Base-by-base conservation (phyloP, 2,888 invertebrate genomes). In the Kuschelorhynchus macadamiae region DNA sequence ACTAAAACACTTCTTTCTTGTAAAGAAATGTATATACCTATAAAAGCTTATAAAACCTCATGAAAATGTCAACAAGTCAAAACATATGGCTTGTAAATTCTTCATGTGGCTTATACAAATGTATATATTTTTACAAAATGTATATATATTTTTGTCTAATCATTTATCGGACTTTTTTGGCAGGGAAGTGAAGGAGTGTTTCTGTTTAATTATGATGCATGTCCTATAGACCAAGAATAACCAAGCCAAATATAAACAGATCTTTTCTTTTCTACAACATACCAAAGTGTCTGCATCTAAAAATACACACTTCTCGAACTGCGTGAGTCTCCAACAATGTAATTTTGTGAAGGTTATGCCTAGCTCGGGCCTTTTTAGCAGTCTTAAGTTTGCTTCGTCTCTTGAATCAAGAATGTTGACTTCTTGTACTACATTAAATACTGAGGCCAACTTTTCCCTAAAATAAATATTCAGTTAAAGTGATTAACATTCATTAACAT, bases 341-440 rank as follows among this genome's bases (percentile, higher is more conserved):
- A 99, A 87, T 86, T 99, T 99, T 73, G 99, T 99, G 85, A 99
- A 98, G 73, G 98, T 99, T 80, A 98, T 90, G 74, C 98, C 98
- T 72, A 99, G 89, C 84, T 99, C 98, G 21, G 98, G 98, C 77
- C 98, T 89, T 75, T 93, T 90, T 78, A 99, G 86, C 61, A 99
- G 86, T 3, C 93, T 91, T 75, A 99, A 87, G 84, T 99, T 97
- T 12, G 92, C 90, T 32, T 93, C 90, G 83, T 99, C 99, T 77
- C 91, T 88, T 59, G 98, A 98, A 86, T 99, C 97, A 81, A 99
- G 86, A 50, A 98, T 91, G 82, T 99, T 94, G n/a, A 99, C 99
- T 82, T 90, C 90, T 81, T 93, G 88, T 47, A 98, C 93, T 71
- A 92, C 85, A 81, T 94, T 90, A 83, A 95, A 99, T 62, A 94